Evolutionary conservation across 2,113 vertebrate species (phyloP).

Genomic region (Lycocorax pyrrhopterus): DNA sequence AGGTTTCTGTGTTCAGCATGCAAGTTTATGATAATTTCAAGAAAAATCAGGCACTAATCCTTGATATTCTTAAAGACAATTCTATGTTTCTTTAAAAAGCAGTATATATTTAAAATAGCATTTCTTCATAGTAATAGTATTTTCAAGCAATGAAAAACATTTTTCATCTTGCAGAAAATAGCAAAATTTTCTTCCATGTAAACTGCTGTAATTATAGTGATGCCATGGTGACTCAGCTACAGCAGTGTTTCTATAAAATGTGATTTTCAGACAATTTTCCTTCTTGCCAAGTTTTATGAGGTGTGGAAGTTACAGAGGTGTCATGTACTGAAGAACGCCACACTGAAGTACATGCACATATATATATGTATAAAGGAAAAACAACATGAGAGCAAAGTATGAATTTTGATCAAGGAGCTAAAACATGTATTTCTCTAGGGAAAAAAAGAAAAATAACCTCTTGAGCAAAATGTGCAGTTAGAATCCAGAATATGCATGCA

Average conservation of each 20-base stretch:
- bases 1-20: neutral
- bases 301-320: neutral
- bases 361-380: neutral
- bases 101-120: neutral
- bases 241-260: neutral
- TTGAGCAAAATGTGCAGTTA: neutral
- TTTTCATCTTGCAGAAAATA: neutral
- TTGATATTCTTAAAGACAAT: neutral
- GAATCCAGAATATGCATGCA: neutral
- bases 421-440: neutral
- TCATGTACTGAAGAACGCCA: neutral
- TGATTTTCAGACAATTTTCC: neutral
- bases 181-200: neutral
- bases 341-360: neutral
- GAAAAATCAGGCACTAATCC: neutral
- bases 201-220: neutral
- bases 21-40: neutral
- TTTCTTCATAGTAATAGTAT: neutral
- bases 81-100: neutral
- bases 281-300: neutral
- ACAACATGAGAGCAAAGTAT: neutral
- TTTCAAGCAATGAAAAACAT: neutral
- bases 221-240: neutral
- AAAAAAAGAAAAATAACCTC: neutral
- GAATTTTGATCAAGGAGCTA: neutral